Evolutionary conservation across 2,888 invertebrate species (phyloP).

Genomic region (Proisotoma minuta): DNA sequence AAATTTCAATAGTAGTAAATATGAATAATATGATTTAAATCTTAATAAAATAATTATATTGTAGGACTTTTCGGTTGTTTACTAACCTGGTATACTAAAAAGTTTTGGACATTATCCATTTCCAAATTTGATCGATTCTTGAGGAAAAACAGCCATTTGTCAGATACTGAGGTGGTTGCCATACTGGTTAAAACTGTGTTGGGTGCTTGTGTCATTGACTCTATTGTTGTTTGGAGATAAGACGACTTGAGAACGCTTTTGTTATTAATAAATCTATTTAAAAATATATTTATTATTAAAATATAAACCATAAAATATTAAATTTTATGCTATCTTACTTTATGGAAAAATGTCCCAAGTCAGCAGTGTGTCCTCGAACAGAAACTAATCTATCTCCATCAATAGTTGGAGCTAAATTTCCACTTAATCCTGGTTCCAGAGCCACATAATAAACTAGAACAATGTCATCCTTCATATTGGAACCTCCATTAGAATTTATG

Average conservation of each 20-base stretch:
- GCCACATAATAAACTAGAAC: conserved; percentile 45
- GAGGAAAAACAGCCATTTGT: conserved; percentile 40
- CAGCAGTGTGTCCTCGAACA: conserved; percentile 69
- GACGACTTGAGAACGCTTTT: conserved; percentile 27
- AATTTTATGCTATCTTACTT: conserved; percentile 48
- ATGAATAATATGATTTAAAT: no score
- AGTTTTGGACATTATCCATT: conserved; percentile 49
- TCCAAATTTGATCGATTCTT: conserved; percentile 36
- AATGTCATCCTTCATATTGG: conserved; percentile 46
- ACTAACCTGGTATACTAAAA: conserved; percentile 50
- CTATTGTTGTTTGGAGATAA: conserved; percentile 31
- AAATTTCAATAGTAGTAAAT: neutral
- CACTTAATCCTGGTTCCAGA: conserved; percentile 39
- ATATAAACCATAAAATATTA: neutral
- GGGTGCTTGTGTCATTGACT: conserved; percentile 41
- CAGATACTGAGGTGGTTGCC: conserved; percentile 34
- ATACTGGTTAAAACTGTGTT: conserved; percentile 33
- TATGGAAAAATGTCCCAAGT: conserved; percentile 71
- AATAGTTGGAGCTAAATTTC: conserved; percentile 30
- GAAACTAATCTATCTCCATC: conserved; percentile 54
- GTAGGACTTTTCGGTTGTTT: no score
- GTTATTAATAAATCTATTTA: neutral
- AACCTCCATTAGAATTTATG: no score
- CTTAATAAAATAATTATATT: no score
- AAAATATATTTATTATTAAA: neutral